phyloP scores from a whole-genome alignment of 1,140 invertebrate species.

The Triops cancriformis region DNA sequence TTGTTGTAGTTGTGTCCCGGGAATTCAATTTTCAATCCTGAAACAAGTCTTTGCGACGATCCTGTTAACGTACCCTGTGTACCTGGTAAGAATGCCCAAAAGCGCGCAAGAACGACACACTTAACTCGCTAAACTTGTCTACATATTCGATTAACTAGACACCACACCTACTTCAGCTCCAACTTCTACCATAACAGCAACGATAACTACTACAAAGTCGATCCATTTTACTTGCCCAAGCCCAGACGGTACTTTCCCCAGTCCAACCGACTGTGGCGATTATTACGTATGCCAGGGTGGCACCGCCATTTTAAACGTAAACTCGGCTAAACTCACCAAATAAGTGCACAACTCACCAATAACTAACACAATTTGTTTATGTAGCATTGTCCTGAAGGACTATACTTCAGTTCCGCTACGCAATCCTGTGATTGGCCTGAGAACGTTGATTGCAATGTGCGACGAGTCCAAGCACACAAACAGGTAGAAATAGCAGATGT shows the following conservation, averaged over 20 bases:
- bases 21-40: conserved; percentile 22
- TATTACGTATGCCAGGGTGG: conserved; percentile 21
- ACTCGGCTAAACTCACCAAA: too few species aligned
- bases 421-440: neutral
- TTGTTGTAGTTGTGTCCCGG: conserved; percentile 16
- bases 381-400: neutral
- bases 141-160: neutral
- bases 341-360: too few species aligned
- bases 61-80: neutral
- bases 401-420: conserved; percentile 12
- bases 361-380: neutral
- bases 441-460: neutral
- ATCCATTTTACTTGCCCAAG: conserved; percentile 16
- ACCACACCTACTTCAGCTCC: neutral
- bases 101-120: neutral
- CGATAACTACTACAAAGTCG: neutral
- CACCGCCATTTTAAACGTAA: conserved; percentile 16
- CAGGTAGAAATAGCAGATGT: neutral
- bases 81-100: neutral
- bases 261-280: neutral
- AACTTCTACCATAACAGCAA: neutral
- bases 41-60: neutral
- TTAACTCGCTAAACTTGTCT: neutral
- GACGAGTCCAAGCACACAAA: neutral
- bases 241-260: conserved; percentile 18